These are phyloP conservation scores for Thereuonema tuberculata DNA, from an alignment of 1,140 invertebrate species.

Conservation along the genomic window DNA sequence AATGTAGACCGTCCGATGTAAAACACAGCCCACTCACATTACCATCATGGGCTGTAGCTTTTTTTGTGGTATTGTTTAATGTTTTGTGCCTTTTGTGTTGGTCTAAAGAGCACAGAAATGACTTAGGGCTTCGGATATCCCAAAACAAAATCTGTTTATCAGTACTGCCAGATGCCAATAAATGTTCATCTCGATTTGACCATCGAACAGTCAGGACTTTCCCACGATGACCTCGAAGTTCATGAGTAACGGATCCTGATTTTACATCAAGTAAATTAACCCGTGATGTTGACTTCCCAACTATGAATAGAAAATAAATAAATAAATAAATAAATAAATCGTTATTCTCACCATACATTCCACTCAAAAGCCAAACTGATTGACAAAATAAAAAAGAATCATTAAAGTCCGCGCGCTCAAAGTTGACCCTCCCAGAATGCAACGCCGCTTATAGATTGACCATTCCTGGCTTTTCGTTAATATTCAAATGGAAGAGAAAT, in stretches of 20 bases:
- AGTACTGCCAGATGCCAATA: constrained; percentile 35
- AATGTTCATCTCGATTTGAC: constrained; percentile 35
- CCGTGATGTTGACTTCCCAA: constrained; percentile 28
- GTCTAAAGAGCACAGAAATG: constrained; percentile 32
- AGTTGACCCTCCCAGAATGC: no score
- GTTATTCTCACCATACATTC: no score
- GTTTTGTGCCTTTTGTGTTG: constrained; percentile 35
- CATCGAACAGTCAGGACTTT: constrained; percentile 32
- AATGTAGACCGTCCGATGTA: constrained; percentile 33
- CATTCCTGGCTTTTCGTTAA: no score
- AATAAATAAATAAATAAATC: no score
- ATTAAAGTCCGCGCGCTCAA: no score
- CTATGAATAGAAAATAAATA: constrained; percentile 16
- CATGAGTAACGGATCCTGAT: constrained; percentile 34
- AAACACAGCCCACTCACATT: constrained; percentile 34
- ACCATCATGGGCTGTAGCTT: constrained; percentile 34
- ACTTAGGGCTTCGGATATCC: constrained; percentile 38
- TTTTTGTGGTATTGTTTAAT: constrained; percentile 10
- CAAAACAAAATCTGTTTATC: constrained; percentile 36
- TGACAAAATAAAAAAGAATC: no score
- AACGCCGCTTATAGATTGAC: no score
- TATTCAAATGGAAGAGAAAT: no score
- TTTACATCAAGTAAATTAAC: constrained; percentile 35
- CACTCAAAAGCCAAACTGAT: no score
- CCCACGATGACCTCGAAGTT: constrained; percentile 31